Conservation (phyloP, 2,113 vertebrate genomes). For the Lucifuga dentata region DNA sequence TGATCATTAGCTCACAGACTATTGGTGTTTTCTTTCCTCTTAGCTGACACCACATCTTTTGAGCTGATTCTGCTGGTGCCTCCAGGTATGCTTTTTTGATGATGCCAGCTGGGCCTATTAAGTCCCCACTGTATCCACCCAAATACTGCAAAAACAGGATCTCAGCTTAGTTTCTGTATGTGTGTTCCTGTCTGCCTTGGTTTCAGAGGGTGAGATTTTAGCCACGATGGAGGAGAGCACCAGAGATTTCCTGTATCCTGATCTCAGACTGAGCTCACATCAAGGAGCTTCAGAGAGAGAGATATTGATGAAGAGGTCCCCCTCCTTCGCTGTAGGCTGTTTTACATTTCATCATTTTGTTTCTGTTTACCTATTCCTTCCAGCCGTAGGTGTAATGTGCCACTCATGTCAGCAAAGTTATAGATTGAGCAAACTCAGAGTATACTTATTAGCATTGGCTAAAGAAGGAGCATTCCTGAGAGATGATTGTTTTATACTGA, state of each 20-base stretch:
- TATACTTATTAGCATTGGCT: background rate
- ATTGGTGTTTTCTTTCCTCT: conserved; percentile 72
- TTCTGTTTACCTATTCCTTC: conserved; percentile 19
- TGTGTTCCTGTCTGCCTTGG: conserved; percentile 14
- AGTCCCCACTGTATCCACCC: conserved; percentile 30
- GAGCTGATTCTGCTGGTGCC: conserved; percentile 93
- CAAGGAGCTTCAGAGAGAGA: conserved; percentile 85
- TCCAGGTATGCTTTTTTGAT: conserved; percentile 88
- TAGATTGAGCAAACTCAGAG: background rate
- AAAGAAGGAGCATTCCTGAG: background rate
- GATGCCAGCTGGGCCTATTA: conserved; percentile 51
- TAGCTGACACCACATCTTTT: conserved; percentile 92
- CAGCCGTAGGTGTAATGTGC: conserved; percentile 26
- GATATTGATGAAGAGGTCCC: conserved; percentile 89
- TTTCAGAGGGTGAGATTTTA: conserved; percentile 87
- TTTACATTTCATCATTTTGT: conserved; percentile 15
- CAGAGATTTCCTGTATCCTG: conserved; percentile 92
- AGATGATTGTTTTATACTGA: background rate
- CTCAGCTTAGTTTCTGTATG: conserved; percentile 36
- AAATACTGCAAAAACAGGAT: conserved; percentile 46
- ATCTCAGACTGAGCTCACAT: conserved; percentile 81
- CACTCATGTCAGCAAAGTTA: background rate
- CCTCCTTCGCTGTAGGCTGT: conserved; percentile 85
- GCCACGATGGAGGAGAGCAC: conserved; percentile 89
- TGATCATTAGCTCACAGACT: conserved; percentile 64